Evolutionary conservation across 2,888 invertebrate genomes (phyloP).

Genomic region (Lycaena phlaeas): DNA sequence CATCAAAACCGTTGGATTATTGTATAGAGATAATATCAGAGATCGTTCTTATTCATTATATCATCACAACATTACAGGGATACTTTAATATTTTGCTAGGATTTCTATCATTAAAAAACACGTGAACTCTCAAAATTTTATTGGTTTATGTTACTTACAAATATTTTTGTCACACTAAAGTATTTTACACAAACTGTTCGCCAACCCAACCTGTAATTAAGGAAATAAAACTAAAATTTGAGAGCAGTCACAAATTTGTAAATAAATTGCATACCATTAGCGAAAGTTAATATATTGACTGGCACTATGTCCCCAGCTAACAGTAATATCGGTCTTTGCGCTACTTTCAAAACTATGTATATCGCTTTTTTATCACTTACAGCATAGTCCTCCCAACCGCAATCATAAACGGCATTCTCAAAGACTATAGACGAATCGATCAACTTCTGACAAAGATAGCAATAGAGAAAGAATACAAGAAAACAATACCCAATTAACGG

Average conservation of each 20-base stretch:
- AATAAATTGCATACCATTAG: conserved; percentile 43
- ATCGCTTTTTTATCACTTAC: conserved; percentile 37
- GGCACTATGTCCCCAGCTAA: conserved; percentile 54
- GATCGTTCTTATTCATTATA: too few species aligned
- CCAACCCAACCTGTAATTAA: too few species aligned
- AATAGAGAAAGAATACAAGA: conserved; percentile 49
- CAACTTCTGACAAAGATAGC: conserved; percentile 46
- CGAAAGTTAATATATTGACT: conserved; percentile 55
- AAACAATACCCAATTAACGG: conserved; percentile 45
- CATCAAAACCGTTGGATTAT: too few species aligned
- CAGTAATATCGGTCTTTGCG: conserved; percentile 43
- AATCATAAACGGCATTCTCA: conserved; percentile 43
- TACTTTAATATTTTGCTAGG: too few species aligned
- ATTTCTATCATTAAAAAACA: too few species aligned
- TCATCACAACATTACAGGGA: too few species aligned
- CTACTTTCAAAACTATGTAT: conserved; percentile 41
- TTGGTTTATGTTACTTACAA: too few species aligned
- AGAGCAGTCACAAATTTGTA: conserved; percentile 55
- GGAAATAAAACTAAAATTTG: conserved; percentile 29
- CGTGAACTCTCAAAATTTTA: too few species aligned
- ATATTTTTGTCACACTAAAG: too few species aligned
- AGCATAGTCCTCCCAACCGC: conserved; percentile 55
- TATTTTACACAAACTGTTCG: too few species aligned
- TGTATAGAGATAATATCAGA: too few species aligned
- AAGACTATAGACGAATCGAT: conserved; percentile 46